Conservation (phyloP, 2,888 invertebrate genomes). For the Ornithoptera priamus region DNA sequence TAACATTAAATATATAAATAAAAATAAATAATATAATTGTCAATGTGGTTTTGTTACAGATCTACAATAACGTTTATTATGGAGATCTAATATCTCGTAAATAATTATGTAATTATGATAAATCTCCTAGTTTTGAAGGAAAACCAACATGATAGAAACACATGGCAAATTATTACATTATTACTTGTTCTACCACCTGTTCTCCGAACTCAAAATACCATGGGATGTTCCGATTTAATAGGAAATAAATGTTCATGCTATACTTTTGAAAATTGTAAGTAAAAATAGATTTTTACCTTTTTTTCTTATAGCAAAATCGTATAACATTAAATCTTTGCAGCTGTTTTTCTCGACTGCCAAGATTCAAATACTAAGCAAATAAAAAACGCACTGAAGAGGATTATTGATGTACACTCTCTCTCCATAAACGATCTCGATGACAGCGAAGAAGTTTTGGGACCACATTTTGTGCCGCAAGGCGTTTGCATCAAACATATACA, state of each 20-base stretch:
- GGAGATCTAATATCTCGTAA: constrained; percentile 54
- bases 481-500: constrained; percentile 87
- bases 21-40: no score
- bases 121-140: constrained; percentile 61
- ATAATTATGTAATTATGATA: constrained; percentile 77
- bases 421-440: constrained; percentile 93
- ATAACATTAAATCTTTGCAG: constrained; percentile 54
- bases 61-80: constrained; percentile 43
- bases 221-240: constrained; percentile 85
- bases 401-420: constrained; percentile 87
- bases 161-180: constrained; percentile 68
- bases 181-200: constrained; percentile 67
- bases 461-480: constrained; percentile 87
- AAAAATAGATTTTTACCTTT: constrained; percentile 16
- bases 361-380: constrained; percentile 87
- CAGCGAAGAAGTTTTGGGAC: constrained; percentile 87
- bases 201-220: constrained; percentile 75
- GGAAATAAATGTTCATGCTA: constrained; percentile 93
- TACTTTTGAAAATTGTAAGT: constrained; percentile 91
- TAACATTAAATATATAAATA: no score
- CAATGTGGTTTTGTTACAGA: constrained; percentile 49
- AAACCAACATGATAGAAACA: constrained; percentile 62
- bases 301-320: constrained; percentile 1
- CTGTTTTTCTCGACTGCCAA: constrained; percentile 92
- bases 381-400: constrained; percentile 85